These are phyloP conservation scores for Cryptocheilus praepositus DNA, from an alignment of 2,888 invertebrate genomes.

Conservation along the genomic window DNA sequence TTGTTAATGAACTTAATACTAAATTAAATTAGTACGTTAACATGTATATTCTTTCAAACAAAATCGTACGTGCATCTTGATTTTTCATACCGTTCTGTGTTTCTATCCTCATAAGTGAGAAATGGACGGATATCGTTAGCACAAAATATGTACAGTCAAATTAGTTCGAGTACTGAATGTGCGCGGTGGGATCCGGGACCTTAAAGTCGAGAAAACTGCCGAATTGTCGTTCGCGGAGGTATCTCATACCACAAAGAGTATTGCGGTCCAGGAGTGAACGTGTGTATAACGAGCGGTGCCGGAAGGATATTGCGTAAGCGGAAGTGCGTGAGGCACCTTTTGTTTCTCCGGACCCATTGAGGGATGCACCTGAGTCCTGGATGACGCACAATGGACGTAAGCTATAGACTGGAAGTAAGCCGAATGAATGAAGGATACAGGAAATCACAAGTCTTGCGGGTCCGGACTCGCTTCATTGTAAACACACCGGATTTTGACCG, in stretches of 20 bases:
- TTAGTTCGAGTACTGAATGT: no score
- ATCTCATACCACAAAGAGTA: conserved; percentile 12
- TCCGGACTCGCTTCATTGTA: conserved; percentile 42
- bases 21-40: no score
- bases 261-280: conserved; percentile 21
- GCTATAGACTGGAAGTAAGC: conserved; percentile 41
- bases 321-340: conserved; percentile 65
- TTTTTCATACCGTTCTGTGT: no score
- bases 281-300: conserved; percentile 43
- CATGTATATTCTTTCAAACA: no score
- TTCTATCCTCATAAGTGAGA: no score
- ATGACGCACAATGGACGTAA: conserved; percentile 48
- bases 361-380: conserved; percentile 64
- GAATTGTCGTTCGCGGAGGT: no score
- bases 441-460: conserved; percentile 60
- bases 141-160: no score
- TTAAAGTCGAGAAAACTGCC: no score
- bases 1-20: no score
- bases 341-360: conserved; percentile 63
- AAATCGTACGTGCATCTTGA: no score
- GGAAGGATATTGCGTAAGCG: conserved; percentile 73
- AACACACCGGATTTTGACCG: conserved; percentile 15
- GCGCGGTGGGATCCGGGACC: no score
- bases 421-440: conserved; percentile 64
- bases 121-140: no score